Percentiles rank a stretch among this genome's conserved stretches.
These are phyloP conservation scores for Cephus cinctus DNA, from an alignment of 1,140 invertebrate species.

Conservation along the genomic window DNA sequence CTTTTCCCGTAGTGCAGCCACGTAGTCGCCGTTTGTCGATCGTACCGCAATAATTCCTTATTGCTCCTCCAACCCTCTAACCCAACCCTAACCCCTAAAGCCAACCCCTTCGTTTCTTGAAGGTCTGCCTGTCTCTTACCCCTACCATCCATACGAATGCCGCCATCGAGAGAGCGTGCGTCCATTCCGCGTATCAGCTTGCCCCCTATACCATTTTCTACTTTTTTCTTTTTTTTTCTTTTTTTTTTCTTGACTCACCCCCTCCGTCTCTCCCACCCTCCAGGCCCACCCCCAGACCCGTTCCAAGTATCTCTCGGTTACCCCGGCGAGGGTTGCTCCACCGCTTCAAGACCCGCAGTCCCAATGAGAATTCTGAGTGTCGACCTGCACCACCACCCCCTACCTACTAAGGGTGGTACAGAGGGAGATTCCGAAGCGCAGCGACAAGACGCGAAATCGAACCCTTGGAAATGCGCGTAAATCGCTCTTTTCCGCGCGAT, in stretches of 20 bases:
- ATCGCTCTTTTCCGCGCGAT: too few relatives aligned
- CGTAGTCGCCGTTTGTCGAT: constrained; percentile 57
- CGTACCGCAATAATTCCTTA: constrained; percentile 58
- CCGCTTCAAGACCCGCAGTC: too few relatives aligned
- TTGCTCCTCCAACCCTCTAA: constrained; percentile 49
- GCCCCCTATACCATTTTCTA: constrained; percentile 15
- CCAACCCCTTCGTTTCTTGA: constrained; percentile 16
- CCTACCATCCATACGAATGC: too few relatives aligned
- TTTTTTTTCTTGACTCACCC: constrained; percentile 10
- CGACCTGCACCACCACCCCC: too few relatives aligned
- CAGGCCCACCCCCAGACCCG: not conserved
- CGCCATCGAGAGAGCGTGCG: too few relatives aligned
- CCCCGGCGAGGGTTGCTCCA: constrained; percentile 11
- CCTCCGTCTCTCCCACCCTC: constrained; percentile 6
- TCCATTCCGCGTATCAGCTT: constrained; percentile 11
- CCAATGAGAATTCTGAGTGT: too few relatives aligned
- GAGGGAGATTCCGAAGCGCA: too few relatives aligned
- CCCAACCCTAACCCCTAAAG: constrained; percentile 30
- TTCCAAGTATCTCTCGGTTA: not conserved
- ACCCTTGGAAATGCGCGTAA: too few relatives aligned
- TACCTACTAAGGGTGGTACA: too few relatives aligned
- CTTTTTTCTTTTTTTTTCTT: constrained; percentile 18
- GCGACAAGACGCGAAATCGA: too few relatives aligned
- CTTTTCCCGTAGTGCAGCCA: constrained; percentile 51
- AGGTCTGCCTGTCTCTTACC: too few relatives aligned